Evolutionary conservation across 2,888 invertebrate species (phyloP), one percentile per base, ranked within the genome.

Genomic region (Dysmachus trigonus): DNA sequence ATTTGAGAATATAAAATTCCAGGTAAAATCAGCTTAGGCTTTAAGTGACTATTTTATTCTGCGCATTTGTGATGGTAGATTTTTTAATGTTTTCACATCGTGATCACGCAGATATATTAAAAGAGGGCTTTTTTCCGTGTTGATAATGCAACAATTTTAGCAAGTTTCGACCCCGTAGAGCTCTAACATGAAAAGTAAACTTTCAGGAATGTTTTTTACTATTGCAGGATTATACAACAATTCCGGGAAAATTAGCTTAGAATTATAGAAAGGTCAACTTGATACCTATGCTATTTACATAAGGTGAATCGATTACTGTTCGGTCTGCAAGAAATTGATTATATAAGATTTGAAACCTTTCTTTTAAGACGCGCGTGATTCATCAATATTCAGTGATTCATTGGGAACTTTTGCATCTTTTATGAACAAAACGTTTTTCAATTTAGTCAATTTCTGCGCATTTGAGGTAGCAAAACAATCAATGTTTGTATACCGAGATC

Each of bases 101-200:
- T 81, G 81, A 81, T 81, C 81, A 53, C 81, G 81, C 81, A 81
- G 81, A 81, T 81, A 81, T 18, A 81, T 4, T 18, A 81, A 81
- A 53, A 53, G 1, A 31, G 81, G 18, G 2, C 33, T 81, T 81
- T 53, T 81, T 31, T 53, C 81, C 81, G 81, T 81, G 62, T 81
- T 81, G 33, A 81, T 53, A 31, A 33, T 81, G 81, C 53, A 53
- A 22, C n/a, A 51, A 27, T 30, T 41, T 53, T 47, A 41, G 31
- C 18, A 47, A 30, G 8, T 31, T 62, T 81, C 47, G 53, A 81
- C 81, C 81, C 81, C 81, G 81, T 81, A 62, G 31, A 81, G 33
- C 15, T 62, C 81, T n/a, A 31, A 81, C 81, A 81, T 62, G 6
- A 18, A 73, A 73, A 15, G 7, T 0, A 62, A 62, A 22, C 8